phyloP scores from a whole-genome alignment of 2,888 invertebrate species.

The Eupeodes latifasciatus region DNA sequence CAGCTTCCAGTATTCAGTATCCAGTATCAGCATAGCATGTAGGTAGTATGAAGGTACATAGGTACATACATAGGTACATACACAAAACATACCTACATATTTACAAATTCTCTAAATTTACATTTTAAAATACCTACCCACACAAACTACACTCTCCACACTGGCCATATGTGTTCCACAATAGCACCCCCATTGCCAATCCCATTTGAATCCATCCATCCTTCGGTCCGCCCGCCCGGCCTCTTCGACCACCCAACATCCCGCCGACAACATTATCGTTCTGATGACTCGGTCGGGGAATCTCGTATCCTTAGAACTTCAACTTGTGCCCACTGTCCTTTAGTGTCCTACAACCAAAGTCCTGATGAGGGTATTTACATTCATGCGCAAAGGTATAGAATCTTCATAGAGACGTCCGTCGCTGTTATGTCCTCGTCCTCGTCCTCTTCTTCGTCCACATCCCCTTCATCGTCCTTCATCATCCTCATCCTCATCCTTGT shows the following conservation, averaged over 20 bases:
- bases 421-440: not conserved
- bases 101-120: conserved; percentile 76
- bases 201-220: not conserved
- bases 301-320: conserved; percentile 61
- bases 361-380: conserved; percentile 76
- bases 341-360: conserved; percentile 70
- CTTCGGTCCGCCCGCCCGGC: not conserved
- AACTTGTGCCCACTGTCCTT: conserved; percentile 74
- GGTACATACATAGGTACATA: conserved; percentile 23
- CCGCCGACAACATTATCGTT: conserved; percentile 14
- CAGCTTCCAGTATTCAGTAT: conserved; percentile 33
- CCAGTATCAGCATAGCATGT: conserved; percentile 32
- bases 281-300: conserved; percentile 40
- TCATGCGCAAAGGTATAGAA: conserved; percentile 75
- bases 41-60: conserved; percentile 13
- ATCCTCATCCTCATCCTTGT: not conserved
- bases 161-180: conserved; percentile 75
- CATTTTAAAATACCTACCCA: conserved; percentile 76
- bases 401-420: conserved; percentile 66
- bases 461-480: not conserved
- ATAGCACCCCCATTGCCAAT: conserved; percentile 29
- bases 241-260: conserved; percentile 7
- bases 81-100: conserved; percentile 53
- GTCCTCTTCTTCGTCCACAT: not conserved
- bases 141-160: conserved; percentile 75